Percentiles rank a stretch among this genome's conserved stretches.
These are phyloP conservation scores for Sphaeramia orbicularis DNA, from an alignment of 2,797 vertebrate species.

Conservation along the genomic window DNA sequence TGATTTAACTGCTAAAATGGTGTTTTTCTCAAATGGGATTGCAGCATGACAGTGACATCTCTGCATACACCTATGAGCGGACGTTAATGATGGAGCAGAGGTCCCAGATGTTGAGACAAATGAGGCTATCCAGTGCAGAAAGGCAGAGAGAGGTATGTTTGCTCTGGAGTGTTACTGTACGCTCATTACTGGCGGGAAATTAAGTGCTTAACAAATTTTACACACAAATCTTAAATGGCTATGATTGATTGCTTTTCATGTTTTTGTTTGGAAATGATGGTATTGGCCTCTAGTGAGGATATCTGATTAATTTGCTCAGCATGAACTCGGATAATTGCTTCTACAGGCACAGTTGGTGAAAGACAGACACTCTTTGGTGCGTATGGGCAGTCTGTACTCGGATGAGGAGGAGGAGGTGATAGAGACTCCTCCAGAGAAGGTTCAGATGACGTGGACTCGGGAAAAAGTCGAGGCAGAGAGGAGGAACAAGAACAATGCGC, in stretches of 20 bases:
- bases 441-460: conserved; percentile 98
- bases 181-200: too few relatives aligned
- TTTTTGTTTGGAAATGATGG: too few relatives aligned
- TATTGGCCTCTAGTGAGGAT: too few relatives aligned
- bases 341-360: conserved; percentile 95
- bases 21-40: conserved; percentile 22
- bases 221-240: too few relatives aligned
- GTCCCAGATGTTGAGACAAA: conserved; percentile 98
- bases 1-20: not conserved
- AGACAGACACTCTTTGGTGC: conserved; percentile 94
- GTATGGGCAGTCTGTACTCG: conserved; percentile 94
- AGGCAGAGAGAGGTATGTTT: conserved; percentile 91
- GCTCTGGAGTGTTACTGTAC: too few relatives aligned
- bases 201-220: too few relatives aligned
- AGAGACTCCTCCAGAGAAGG: conserved; percentile 88
- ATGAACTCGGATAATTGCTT: not conserved
- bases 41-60: conserved; percentile 97
- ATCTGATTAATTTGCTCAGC: too few relatives aligned
- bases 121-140: conserved; percentile 95
- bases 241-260: not conserved
- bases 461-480: conserved; percentile 91
- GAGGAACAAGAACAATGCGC: conserved; percentile 86
- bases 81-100: conserved; percentile 99
- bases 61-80: conserved; percentile 97
- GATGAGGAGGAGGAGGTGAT: conserved; percentile 95